Evolutionary conservation across 2,888 invertebrate species (phyloP), one percentile per base, ranked within the genome.

Genomic region (Cephus nigrinus): DNA sequence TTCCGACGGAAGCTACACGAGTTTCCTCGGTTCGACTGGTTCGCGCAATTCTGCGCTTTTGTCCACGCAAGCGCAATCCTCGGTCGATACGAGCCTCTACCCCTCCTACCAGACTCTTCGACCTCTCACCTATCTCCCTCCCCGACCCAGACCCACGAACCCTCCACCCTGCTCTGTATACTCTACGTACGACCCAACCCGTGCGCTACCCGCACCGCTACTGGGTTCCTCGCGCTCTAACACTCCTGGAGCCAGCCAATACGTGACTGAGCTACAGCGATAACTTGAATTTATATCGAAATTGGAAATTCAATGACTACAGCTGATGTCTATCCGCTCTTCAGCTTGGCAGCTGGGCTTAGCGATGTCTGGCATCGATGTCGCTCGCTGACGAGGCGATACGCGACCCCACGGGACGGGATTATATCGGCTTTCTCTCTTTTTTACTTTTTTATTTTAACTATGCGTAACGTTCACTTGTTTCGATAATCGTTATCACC

Each of bases 61-160:
- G 23, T 83, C 82, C 84, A 85, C 90, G 90, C 90, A 90, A 87
- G 88, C 90, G 89, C 89, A 88, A 87, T 88, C 82, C 85, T 84
- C 85, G 89, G 87, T 90, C 90, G 88, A 89, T 90, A 88, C 83
- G 82, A 79, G 77, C 80, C 75, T 36, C 68, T 31, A 69, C 69
- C 71, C 35, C 71, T 31, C 40, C 31, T 68, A 69, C 75, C 32
- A 34, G 71, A 31, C 32, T 71, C 71, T 71, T 32, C 79, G 80
- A 82, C 77, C 80, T 80, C 73, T 77, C 69, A 74, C 72, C 76
- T 74, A 69, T 78, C 73, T 74, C 55, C 55, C 55, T 71, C 71
- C 71, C 71, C 31, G 71, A 23, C 55, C 23, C 55, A 55, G 55
- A 55, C 23, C 55, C 55, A 23, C 55, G 5, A 55, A 55, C 55